These are phyloP conservation scores for Drosophila leonis DNA, from an alignment of 2,888 invertebrate species.

Conservation along the genomic window DNA sequence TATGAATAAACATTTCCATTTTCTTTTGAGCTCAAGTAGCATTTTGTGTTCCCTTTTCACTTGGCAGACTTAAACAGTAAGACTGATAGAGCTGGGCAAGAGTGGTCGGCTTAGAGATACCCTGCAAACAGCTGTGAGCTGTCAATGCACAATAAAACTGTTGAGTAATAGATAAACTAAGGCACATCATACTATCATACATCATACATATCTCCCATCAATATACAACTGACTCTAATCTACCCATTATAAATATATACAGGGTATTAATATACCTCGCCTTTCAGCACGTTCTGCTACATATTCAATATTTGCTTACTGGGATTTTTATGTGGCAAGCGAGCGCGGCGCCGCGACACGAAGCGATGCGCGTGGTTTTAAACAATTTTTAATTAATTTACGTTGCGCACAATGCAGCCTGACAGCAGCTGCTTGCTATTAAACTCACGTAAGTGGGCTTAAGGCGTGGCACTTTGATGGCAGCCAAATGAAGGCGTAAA, in stretches of 20 bases:
- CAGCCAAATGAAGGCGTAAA: slow-evolving; percentile 51
- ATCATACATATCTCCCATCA: too few species aligned
- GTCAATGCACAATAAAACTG: too few species aligned
- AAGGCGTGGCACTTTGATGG: slow-evolving; percentile 21
- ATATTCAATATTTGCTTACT: slow-evolving; percentile 43
- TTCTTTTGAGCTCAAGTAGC: neutral
- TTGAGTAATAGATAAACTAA: too few species aligned
- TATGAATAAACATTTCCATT: neutral
- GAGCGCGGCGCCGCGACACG: neutral
- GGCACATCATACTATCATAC: too few species aligned
- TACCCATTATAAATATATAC: neutral
- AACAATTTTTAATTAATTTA: slow-evolving; percentile 76
- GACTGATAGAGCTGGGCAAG: neutral
- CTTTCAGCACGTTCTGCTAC: neutral
- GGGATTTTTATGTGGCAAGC: slow-evolving; percentile 17
- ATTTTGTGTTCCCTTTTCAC: neutral
- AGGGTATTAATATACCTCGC: neutral
- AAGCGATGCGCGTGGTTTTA: slow-evolving; percentile 41
- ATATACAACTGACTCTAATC: neutral
- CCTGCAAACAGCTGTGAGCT: neutral
- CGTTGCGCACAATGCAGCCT: slow-evolving; percentile 45
- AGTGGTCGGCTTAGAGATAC: neutral
- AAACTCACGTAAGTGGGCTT: slow-evolving; percentile 61
- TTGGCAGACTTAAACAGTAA: too few species aligned
- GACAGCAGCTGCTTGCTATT: slow-evolving; percentile 75